Conservation (phyloP, 1,140 invertebrate species). For the Pentalonia nigronervosa region DNA sequence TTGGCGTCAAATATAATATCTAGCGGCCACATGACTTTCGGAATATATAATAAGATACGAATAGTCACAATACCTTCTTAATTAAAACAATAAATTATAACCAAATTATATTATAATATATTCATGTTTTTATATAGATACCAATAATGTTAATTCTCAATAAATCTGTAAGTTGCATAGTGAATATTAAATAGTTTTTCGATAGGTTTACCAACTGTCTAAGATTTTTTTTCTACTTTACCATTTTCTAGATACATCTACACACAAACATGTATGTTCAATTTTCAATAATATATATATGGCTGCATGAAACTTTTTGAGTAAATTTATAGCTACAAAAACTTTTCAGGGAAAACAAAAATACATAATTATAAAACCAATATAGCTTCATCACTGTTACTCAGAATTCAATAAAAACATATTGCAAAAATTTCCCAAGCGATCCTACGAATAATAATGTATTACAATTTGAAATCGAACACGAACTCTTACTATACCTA, state of each 20-base stretch:
- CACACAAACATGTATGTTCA: not conserved
- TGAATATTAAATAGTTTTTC: no score
- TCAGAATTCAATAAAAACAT: conserved; percentile 1
- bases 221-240: not conserved
- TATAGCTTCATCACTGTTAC: not conserved
- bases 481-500: not conserved
- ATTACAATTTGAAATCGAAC: not conserved
- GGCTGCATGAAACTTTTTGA: not conserved
- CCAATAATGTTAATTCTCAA: no score
- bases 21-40: no score
- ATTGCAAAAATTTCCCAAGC: conserved; percentile 1
- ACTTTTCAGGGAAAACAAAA: not conserved
- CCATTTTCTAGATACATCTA: not conserved
- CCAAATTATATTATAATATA: no score
- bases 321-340: not conserved
- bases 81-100: no score
- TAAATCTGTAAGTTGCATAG: no score
- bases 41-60: no score
- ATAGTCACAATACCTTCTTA: no score
- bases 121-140: no score
- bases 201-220: no score
- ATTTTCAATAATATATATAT: not conserved
- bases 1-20: no score
- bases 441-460: conserved; percentile 8
- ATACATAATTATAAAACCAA: conserved; percentile 4